These are phyloP conservation scores for Arremon brunneinucha DNA, from an alignment of 2,797 vertebrate species.

Conservation along the genomic window DNA sequence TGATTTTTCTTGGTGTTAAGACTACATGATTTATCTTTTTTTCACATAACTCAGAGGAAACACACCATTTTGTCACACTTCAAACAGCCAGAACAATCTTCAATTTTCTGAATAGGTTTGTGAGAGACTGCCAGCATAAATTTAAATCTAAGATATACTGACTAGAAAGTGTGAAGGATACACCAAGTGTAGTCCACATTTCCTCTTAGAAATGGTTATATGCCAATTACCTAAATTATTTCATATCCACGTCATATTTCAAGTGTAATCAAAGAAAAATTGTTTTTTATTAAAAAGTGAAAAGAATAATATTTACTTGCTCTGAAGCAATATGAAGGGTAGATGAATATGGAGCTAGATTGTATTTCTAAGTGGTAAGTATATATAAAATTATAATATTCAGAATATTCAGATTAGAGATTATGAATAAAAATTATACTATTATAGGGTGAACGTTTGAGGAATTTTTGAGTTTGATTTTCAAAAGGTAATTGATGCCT, in stretches of 20 bases:
- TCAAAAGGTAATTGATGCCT: background rate
- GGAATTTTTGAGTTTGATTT: background rate
- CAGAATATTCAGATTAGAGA: background rate
- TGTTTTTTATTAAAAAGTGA: background rate
- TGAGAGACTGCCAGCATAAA: background rate
- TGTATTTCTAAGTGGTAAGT: background rate
- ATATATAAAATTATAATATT: background rate
- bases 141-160: background rate
- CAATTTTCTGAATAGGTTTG: background rate
- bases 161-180: background rate
- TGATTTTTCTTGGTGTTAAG: background rate
- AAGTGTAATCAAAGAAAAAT: background rate
- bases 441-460: background rate
- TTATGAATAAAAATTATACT: background rate
- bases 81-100: background rate
- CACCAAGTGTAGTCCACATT: rapidly evolving
- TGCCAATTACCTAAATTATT: background rate
- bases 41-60: background rate
- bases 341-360: background rate
- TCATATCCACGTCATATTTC: background rate
- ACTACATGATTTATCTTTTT: background rate
- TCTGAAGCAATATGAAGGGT: background rate
- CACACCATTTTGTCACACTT: background rate
- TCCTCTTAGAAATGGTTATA: background rate
- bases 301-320: background rate